These are phyloP conservation scores for Tauraco erythrolophus DNA, from an alignment of 2,113 vertebrate genomes.

Conservation along the genomic window DNA sequence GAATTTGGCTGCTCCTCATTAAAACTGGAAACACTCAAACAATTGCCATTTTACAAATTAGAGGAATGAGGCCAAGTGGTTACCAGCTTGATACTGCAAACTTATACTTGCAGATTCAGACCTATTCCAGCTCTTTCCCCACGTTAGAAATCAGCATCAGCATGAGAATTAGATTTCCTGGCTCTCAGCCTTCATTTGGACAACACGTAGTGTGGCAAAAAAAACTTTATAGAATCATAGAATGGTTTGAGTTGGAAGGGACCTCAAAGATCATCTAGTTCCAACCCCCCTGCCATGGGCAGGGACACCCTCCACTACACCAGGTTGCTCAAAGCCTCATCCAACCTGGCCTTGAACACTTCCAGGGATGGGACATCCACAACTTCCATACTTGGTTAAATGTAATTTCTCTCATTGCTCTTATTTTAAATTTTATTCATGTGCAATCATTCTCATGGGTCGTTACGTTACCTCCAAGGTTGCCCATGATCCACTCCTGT, in stretches of 20 bases:
- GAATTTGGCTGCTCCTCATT: not conserved
- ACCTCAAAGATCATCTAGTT: too few relatives aligned
- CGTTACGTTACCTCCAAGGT: slow-evolving; percentile 58
- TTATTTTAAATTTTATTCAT: not conserved
- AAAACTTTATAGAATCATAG: too few relatives aligned
- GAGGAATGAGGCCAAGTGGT: not conserved
- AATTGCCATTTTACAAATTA: not conserved
- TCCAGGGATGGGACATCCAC: too few relatives aligned
- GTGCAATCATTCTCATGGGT: not conserved
- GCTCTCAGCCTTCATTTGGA: not conserved
- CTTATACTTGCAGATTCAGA: not conserved
- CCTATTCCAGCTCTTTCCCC: not conserved
- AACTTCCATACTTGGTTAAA: not conserved
- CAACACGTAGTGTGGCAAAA: rapidly evolving
- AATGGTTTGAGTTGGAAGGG: too few relatives aligned
- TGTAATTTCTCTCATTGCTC: not conserved
- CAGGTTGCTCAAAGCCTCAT: too few relatives aligned
- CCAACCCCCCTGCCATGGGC: too few relatives aligned
- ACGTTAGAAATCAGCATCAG: not conserved
- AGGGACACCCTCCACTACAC: too few relatives aligned
- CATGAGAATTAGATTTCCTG: not conserved
- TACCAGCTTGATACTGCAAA: not conserved
- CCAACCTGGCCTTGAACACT: too few relatives aligned
- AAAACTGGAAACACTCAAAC: not conserved
- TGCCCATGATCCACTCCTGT: slow-evolving; percentile 4